Conservation (phyloP, 92 coral and sea anemone species). For the Galaxea fascicularis region DNA sequence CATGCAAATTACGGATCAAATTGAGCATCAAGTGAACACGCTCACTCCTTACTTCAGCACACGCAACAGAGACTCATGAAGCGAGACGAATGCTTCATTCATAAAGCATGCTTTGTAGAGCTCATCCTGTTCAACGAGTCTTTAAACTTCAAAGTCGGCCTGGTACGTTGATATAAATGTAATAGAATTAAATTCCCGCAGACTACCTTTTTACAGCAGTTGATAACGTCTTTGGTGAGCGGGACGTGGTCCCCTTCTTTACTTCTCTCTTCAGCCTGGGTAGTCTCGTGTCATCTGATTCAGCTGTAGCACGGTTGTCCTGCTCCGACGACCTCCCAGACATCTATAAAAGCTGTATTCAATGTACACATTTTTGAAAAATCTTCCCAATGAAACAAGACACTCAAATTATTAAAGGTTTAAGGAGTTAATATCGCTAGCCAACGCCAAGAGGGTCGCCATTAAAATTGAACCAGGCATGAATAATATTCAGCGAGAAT, state of each 20-base stretch:
- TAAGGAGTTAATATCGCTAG: neutral
- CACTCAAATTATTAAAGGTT: slow-evolving; percentile 36
- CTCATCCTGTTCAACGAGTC: neutral
- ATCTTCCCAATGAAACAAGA: slow-evolving; percentile 1
- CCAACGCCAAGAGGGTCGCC: slow-evolving; percentile 8
- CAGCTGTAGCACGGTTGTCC: slow-evolving; percentile 19
- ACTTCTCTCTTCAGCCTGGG: slow-evolving; percentile 60
- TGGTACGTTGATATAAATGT: neutral
- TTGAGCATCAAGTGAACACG: slow-evolving; percentile 37
- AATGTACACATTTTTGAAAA: neutral
- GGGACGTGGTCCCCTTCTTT: slow-evolving; percentile 36
- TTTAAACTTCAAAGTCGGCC: neutral
- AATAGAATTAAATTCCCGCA: neutral
- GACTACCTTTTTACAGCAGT: slow-evolving; percentile 77
- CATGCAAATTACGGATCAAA: slow-evolving; percentile 71
- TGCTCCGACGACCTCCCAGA: slow-evolving; percentile 49
- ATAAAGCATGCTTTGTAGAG: neutral
- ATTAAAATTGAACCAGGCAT: neutral
- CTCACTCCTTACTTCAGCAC: slow-evolving; percentile 12
- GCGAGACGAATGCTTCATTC: neutral
- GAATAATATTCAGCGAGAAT: neutral
- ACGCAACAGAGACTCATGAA: neutral
- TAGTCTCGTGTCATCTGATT: neutral
- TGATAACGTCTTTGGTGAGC: slow-evolving; percentile 63
- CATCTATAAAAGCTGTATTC: slow-evolving; percentile 37